Evolutionary conservation across 30 jellyfish, hydroid and myxozoan species (phyloP).

Genomic region (Pelagia noctiluca): DNA sequence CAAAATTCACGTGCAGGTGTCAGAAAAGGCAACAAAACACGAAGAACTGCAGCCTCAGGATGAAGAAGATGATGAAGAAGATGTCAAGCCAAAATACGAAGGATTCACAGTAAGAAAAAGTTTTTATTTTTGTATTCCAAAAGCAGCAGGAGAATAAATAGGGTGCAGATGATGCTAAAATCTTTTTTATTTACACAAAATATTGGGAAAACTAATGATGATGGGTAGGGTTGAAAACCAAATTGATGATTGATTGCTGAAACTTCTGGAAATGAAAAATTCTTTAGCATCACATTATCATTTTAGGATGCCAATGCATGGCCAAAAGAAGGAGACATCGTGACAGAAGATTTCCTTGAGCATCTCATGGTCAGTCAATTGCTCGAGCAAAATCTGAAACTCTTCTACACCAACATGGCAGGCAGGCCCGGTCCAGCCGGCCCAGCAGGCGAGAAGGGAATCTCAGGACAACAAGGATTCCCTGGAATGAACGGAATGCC

Average conservation of each 20-base stretch:
- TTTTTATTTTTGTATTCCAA: not conserved
- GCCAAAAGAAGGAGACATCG: conserved; percentile 99
- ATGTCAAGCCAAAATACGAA: conserved; percentile 60
- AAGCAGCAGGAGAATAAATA: not conserved
- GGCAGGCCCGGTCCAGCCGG: conserved; percentile 99
- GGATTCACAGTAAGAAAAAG: conserved; percentile 62
- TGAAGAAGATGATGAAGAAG: conserved; percentile 73
- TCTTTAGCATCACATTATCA: not conserved
- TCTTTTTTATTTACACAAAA: no score
- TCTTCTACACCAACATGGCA: conserved; percentile 98
- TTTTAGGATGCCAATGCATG: conserved; percentile 88
- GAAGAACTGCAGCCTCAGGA: conserved; percentile 80
- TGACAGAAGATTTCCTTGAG: conserved; percentile 97
- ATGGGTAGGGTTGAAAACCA: no score
- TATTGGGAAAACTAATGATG: no score
- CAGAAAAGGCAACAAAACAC: conserved; percentile 63
- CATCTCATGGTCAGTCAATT: conserved; percentile 99
- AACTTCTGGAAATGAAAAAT: no score
- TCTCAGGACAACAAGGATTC: conserved; percentile 96
- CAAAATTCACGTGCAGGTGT: conserved; percentile 1
- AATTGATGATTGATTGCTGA: no score
- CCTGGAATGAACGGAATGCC: conserved; percentile 99
- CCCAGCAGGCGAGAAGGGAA: conserved; percentile 93
- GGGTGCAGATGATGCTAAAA: no score
- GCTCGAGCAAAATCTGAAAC: conserved; percentile 93